Percentiles rank a stretch among this genome's conserved stretches.
Evolutionary conservation across 1,140 invertebrate genomes (phyloP).

Genomic region (Danaus melanippus): DNA sequence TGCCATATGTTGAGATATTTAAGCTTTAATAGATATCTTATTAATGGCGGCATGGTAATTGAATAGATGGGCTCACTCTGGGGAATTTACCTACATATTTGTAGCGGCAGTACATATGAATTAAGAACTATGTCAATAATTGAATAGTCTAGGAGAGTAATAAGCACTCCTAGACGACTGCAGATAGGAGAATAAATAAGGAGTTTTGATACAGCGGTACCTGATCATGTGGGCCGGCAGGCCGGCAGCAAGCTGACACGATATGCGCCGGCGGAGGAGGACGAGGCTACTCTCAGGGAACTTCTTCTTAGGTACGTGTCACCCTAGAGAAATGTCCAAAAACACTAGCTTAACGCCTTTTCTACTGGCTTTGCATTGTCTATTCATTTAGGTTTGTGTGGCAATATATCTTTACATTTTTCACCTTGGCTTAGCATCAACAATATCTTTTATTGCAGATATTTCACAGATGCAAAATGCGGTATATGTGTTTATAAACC

Average conservation of each 20-base stretch:
- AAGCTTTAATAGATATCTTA: too few species aligned
- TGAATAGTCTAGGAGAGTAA: slow-evolving; percentile 4
- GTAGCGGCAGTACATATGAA: too few species aligned
- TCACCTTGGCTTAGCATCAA: slow-evolving; percentile 61
- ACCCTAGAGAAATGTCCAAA: slow-evolving; percentile 47
- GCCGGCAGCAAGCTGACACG: slow-evolving; percentile 72
- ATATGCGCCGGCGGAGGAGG: slow-evolving; percentile 80
- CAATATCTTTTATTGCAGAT: slow-evolving; percentile 67
- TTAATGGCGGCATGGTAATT: too few species aligned
- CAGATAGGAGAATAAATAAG: slow-evolving; percentile 41
- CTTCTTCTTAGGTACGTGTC: slow-evolving; percentile 86
- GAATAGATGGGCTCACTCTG: too few species aligned
- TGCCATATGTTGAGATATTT: too few species aligned
- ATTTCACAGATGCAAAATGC: slow-evolving; percentile 44
- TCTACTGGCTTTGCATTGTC: slow-evolving; percentile 59
- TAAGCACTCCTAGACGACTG: slow-evolving; percentile 2
- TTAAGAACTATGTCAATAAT: too few species aligned
- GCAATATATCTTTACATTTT: slow-evolving; percentile 60
- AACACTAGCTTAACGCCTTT: slow-evolving; percentile 61
- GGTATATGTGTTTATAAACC: slow-evolving; percentile 29
- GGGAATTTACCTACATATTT: too few species aligned
- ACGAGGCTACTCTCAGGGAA: slow-evolving; percentile 88
- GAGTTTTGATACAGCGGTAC: slow-evolving; percentile 68
- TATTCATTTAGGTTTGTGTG: slow-evolving; percentile 50
- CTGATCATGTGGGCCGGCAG: slow-evolving; percentile 71